Conservation (phyloP, 2,113 vertebrate species). For the Strix aluco region DNA sequence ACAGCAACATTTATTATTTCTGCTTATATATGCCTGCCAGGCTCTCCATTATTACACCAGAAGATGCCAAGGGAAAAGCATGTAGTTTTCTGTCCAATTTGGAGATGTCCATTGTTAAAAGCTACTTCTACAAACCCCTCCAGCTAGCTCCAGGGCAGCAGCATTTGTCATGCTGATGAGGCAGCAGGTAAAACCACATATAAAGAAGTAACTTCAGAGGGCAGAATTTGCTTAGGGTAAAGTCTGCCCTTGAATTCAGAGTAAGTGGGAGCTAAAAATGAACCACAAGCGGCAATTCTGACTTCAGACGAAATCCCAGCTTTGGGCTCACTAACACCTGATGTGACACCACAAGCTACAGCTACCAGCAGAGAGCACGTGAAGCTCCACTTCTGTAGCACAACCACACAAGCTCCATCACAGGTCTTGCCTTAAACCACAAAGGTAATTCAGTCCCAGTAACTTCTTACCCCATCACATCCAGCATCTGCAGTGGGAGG, state of each 20-base stretch:
- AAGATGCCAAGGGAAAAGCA: not conserved
- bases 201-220: not conserved
- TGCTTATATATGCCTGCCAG: not conserved
- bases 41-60: not conserved
- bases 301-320: not conserved
- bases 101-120: not conserved
- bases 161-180: not conserved
- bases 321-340: not conserved
- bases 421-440: not conserved
- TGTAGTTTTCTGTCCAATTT: not conserved
- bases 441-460: not conserved
- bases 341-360: not conserved
- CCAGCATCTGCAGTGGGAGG: not conserved
- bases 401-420: not conserved
- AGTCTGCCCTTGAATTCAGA: not conserved
- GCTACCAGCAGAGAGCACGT: not conserved
- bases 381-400: not conserved
- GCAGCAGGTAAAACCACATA: not conserved
- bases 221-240: not conserved
- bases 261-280: not conserved
- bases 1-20: not conserved
- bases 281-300: not conserved
- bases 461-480: not conserved
- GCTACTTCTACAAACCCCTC: not conserved
- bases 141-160: conserved; percentile 1